These are phyloP conservation scores for Pandemis cinnamomeana DNA, from an alignment of 2,888 invertebrate species.

Conservation along the genomic window DNA sequence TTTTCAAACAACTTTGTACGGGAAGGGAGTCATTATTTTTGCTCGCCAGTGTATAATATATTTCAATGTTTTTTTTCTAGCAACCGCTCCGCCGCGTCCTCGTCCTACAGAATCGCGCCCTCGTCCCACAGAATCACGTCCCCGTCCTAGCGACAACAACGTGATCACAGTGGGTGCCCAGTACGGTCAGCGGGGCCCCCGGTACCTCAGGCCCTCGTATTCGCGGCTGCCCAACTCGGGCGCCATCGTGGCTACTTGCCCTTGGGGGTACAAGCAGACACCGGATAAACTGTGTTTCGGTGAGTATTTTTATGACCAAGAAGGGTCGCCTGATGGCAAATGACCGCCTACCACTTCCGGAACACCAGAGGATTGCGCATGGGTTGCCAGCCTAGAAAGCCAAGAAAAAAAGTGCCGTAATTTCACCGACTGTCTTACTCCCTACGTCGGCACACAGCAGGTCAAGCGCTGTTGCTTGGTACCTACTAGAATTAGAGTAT, in stretches of 20 bases:
- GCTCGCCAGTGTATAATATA: not conserved
- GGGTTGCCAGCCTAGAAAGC: no score
- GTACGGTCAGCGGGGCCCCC: slow-evolving; percentile 71
- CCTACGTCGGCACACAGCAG: no score
- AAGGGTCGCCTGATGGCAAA: no score
- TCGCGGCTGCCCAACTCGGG: slow-evolving; percentile 58
- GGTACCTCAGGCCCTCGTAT: slow-evolving; percentile 62
- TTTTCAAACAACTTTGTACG: no score
- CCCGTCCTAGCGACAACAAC: slow-evolving; percentile 44
- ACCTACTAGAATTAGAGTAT: no score
- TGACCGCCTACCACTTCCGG: no score
- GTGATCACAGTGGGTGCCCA: slow-evolving; percentile 78
- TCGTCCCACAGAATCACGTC: not conserved
- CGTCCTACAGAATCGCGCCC: not conserved
- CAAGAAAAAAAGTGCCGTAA: no score
- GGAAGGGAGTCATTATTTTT: no score
- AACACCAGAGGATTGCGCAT: no score
- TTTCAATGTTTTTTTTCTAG: not conserved
- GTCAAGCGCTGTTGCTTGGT: no score
- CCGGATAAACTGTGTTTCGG: slow-evolving; percentile 87
- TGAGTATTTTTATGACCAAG: slow-evolving; percentile 46
- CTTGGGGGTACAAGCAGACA: slow-evolving; percentile 90
- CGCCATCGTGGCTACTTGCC: slow-evolving; percentile 83
- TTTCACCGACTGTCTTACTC: no score
- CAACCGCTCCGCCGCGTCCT: not conserved